Base-by-base conservation (phyloP, 2,797 vertebrate species). In the Uromys caudimaculatus region DNA sequence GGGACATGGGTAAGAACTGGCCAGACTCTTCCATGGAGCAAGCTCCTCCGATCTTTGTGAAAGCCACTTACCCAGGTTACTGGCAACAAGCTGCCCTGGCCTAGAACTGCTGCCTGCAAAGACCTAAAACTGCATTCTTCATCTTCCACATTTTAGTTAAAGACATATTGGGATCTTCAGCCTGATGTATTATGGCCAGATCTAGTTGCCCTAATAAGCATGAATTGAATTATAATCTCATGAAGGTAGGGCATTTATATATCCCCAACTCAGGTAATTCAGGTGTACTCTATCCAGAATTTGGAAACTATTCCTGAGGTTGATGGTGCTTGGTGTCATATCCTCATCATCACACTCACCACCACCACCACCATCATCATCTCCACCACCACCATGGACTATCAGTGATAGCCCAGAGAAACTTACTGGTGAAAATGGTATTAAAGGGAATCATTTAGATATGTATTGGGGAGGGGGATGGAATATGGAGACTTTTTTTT, bases 81-180 rank as follows among this genome's bases (percentile, higher is more conserved):
- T 4, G 41, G 79, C 64, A 64, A 1, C 35, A 54, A 24, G 35
- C 88, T 76, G 23, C 32, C 29, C 38, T 41, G 24, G 41, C 35
- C 52, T 81, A 81, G n/a, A 73, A 64, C 67, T 54, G 60, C 58
- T 35, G 2, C n/a, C 84, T 38, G 19, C 44, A 21, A 77, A 69
- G 44, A 44, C 44, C 44, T 44, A 44, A 44, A 44, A 44, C 44
- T 44, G 44, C 14, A 19, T 2, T 11, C 16, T 24, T 50, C 58
- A 50, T 79, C 94, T 69, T 93, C 79, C 81, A 16, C 29, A 6
- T 75, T 90, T 76, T 87, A 88, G 32, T 92, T n/a, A 54, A 69
- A 29, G 77, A 64, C 35, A 13, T 27, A 38, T 58, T 90, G 50
- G 44, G 60, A 75, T 76, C 77, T 71, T 91, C 58, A 60, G n/a